These are phyloP conservation scores for Callaeas wilsoni DNA, from an alignment of 2,113 vertebrate genomes.

Conservation along the genomic window DNA sequence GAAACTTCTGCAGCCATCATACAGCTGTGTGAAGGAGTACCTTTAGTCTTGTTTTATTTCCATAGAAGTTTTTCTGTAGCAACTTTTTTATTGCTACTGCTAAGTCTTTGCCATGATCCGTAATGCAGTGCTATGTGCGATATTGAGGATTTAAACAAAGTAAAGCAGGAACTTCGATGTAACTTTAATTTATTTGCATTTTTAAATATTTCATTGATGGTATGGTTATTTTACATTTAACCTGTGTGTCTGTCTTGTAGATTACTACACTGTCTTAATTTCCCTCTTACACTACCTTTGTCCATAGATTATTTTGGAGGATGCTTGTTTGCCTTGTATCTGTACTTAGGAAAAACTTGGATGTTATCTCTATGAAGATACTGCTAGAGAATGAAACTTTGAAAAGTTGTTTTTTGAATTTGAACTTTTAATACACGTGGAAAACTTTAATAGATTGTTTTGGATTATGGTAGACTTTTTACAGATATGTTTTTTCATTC, in stretches of 20 bases:
- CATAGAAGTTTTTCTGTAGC: background rate
- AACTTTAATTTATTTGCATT: constrained; percentile 77
- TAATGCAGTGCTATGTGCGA: constrained; percentile 12
- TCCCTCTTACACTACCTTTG: constrained; percentile 18
- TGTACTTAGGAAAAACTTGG: constrained; percentile 61
- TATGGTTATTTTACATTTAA: constrained; percentile 58
- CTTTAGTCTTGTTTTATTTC: constrained; percentile 17
- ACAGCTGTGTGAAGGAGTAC: background rate
- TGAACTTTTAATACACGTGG: constrained; percentile 23
- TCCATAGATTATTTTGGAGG: constrained; percentile 24
- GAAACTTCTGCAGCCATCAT: background rate
- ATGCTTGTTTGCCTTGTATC: constrained; percentile 54
- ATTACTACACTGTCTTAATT: constrained; percentile 5
- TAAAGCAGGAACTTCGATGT: constrained; percentile 54
- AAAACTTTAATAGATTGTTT: constrained; percentile 2
- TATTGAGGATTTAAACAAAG: background rate
- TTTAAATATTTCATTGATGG: constrained; percentile 48
- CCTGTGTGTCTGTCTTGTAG: constrained; percentile 38
- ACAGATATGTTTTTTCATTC: background rate
- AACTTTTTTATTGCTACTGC: constrained; percentile 44
- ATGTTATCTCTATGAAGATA: constrained; percentile 66
- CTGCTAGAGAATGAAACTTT: constrained; percentile 19
- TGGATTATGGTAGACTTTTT: constrained; percentile 28
- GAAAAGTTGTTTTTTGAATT: constrained; percentile 42
- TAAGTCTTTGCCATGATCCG: constrained; percentile 39